Conservation (phyloP, 1,140 invertebrate species). For the Campoletis sonorensis region DNA sequence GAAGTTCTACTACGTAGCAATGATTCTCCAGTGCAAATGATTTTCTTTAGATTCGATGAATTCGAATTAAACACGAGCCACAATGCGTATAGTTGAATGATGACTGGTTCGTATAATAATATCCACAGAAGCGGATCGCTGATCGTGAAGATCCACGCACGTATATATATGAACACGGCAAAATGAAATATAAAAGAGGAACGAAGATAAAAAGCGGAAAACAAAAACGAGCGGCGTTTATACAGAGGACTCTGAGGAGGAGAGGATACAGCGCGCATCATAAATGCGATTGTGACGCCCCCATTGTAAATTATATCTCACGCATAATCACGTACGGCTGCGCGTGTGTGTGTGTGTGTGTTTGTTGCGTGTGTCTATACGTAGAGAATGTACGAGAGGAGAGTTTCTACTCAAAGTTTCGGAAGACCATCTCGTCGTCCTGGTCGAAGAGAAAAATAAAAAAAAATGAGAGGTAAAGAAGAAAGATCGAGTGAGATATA, state of each 20-base stretch:
- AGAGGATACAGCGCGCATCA: constrained; percentile 51
- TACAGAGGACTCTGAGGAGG: constrained; percentile 38
- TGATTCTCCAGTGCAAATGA: too few relatives aligned
- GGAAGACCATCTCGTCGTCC: constrained; percentile 1
- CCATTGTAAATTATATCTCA: constrained; percentile 63
- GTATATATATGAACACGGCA: too few relatives aligned
- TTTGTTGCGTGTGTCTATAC: background rate
- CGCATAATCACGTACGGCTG: background rate
- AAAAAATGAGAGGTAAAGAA: constrained; percentile 11
- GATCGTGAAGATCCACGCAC: too few relatives aligned
- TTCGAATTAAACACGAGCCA: too few relatives aligned
- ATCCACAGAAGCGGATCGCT: too few relatives aligned
- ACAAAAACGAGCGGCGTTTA: constrained; percentile 23
- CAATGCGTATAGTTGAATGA: too few relatives aligned
- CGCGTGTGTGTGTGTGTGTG: background rate
- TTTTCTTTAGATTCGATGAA: too few relatives aligned
- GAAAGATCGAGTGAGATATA: constrained; percentile 22
- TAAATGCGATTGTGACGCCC: constrained; percentile 64
- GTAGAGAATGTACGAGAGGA: background rate
- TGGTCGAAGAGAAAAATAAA: constrained; percentile 13
- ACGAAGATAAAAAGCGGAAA: background rate
- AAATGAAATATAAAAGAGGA: too few relatives aligned
- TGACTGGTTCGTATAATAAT: too few relatives aligned
- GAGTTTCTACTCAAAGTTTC: constrained; percentile 9
- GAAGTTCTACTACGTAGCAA: too few relatives aligned